phyloP scores from a whole-genome alignment of 2,113 vertebrate genomes.

The Hymenochirus boettgeri region DNA sequence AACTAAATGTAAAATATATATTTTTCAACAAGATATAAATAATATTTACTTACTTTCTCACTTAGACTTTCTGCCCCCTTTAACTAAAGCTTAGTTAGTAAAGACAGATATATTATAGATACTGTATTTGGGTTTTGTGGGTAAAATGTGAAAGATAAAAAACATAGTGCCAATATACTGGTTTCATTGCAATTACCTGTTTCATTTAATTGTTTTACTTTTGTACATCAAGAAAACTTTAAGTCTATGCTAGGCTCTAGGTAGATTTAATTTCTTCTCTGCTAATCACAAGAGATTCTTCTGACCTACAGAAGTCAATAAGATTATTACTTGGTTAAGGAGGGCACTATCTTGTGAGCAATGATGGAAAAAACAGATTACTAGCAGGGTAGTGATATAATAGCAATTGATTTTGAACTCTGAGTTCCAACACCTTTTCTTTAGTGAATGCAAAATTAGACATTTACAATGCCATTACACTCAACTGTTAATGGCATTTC shows the following conservation, averaged over 20 bases:
- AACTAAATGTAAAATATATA: too few species aligned
- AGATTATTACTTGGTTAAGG: slow-evolving; percentile 37
- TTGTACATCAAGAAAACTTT: slow-evolving; percentile 17
- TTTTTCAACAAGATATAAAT: too few species aligned
- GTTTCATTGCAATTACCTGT: too few species aligned
- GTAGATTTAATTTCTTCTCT: slow-evolving; percentile 34
- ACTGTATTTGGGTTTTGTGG: too few species aligned
- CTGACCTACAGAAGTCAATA: slow-evolving; percentile 33
- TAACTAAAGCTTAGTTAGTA: too few species aligned
- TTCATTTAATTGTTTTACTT: neutral
- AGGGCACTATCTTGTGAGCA: slow-evolving; percentile 32
- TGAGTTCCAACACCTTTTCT: slow-evolving; percentile 24
- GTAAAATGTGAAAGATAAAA: too few species aligned
- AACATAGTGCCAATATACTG: too few species aligned
- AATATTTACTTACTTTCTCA: too few species aligned
- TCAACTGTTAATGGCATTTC: slow-evolving; percentile 25
- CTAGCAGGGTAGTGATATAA: slow-evolving; percentile 33
- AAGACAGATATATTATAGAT: too few species aligned
- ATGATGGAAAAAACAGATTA: slow-evolving; percentile 41
- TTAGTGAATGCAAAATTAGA: slow-evolving; percentile 39
- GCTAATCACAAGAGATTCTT: slow-evolving; percentile 38
- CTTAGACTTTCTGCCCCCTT: too few species aligned
- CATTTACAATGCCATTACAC: slow-evolving; percentile 35
- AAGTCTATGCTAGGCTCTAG: slow-evolving; percentile 16
- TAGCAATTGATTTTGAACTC: slow-evolving; percentile 39